Base-by-base conservation (phyloP, 2,888 invertebrate species). In the Epirrhoe tristata region DNA sequence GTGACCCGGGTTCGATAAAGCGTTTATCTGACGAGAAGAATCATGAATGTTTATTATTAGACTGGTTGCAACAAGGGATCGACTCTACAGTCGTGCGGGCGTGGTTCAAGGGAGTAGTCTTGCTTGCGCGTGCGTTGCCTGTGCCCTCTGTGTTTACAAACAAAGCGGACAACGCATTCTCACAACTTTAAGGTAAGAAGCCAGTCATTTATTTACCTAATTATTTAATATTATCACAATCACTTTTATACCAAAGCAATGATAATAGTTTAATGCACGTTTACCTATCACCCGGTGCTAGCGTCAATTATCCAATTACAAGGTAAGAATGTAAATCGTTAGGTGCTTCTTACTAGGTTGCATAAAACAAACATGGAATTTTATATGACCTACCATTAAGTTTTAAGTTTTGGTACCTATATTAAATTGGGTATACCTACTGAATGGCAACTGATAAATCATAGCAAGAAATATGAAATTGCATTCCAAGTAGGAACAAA, bases 31-130 rank as follows among this genome's bases (percentile, higher is more conserved):
- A 50, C 32, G 51, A 63, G 59, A 53, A 54, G 62, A 69, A 63
- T 59, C 70, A 69, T 63, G 24, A 59, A 57, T 36, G 63, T 65
- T 64, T 73, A 74, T 64, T 70, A 70, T 48, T 74, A 74, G 72
- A 70, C 64, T 62, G 59, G 64, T 66, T 61, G 24, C 53, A 63
- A 34, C 54, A 31, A 51, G 66, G 63, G 43, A 61, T 36, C 6
- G 50, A 66, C 69, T 36, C 6, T 46, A 66, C 69, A 72, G 72
- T 72, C 36, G 63, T 58, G 66, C 72, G 61, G 56, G 71, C 66
- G 73, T 70, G 63, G 65, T 48, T 60, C 51, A 6, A 55, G 43
- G 16, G 34, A 59, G 60, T 51, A 58, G 65, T 54, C 63, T 32
- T 58, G 8, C 53, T 34, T 64, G 67, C 67, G 67, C 63, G 59